Percentiles rank a stretch among this genome's conserved stretches.
These are phyloP conservation scores for Cephus pulcher DNA, from an alignment of 2,888 invertebrate species.

Conservation along the genomic window DNA sequence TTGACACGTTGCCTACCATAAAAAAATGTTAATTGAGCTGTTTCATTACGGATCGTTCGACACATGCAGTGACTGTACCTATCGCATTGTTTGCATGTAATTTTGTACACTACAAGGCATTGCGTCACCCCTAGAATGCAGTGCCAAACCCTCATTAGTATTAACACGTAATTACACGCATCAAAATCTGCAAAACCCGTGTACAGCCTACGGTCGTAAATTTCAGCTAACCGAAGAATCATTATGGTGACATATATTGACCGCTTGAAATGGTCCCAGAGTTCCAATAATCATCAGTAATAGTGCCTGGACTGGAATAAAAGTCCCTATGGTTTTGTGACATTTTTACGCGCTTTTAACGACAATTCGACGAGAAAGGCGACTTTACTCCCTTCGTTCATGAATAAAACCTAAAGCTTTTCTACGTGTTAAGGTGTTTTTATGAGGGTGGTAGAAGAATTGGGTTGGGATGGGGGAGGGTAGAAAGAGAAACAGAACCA, in stretches of 20 bases:
- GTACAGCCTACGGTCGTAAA: not conserved
- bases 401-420: not conserved
- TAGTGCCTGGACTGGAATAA: not conserved
- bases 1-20: not conserved
- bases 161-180: not conserved
- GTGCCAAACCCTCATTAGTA: not conserved
- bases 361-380: not conserved
- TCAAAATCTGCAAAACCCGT: not conserved
- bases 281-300: not conserved
- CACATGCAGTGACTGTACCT: not conserved
- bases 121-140: not conserved
- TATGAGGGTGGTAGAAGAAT: not conserved
- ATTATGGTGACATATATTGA: not conserved
- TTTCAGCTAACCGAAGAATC: not conserved
- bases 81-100: not conserved
- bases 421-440: not conserved
- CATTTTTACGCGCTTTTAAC: not conserved
- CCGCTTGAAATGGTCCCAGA: not conserved
- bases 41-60: not conserved
- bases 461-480: not conserved
- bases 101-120: not conserved
- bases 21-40: not conserved
- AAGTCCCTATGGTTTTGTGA: not conserved
- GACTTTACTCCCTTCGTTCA: not conserved
- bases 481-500: no score